These are phyloP conservation scores for Nesoenas mayeri DNA, from an alignment of 2,113 vertebrate genomes.

Conservation along the genomic window DNA sequence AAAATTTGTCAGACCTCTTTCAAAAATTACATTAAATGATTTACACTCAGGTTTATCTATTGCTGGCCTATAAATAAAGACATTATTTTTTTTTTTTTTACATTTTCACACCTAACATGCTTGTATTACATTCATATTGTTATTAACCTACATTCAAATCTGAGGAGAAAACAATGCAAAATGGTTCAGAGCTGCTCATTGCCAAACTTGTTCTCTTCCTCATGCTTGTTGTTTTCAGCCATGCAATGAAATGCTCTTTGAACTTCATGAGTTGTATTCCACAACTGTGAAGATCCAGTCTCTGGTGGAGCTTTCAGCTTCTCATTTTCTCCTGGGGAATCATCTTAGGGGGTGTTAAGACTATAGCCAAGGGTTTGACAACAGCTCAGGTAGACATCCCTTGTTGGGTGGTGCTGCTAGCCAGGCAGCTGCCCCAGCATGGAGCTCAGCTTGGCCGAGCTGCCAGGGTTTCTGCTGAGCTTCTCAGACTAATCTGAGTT, in stretches of 20 bases:
- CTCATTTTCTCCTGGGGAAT: rapidly evolving
- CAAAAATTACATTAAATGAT: neutral
- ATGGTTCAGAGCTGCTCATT: neutral
- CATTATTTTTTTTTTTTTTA: rapidly evolving
- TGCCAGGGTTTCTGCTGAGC: neutral
- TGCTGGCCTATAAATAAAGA: neutral
- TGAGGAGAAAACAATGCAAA: neutral
- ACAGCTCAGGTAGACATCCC: neutral
- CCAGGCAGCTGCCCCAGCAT: neutral
- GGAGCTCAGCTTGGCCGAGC: neutral
- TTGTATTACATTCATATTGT: neutral
- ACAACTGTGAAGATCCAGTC: neutral
- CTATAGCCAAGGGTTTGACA: neutral
- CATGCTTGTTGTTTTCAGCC: rapidly evolving
- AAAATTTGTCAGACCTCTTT: neutral
- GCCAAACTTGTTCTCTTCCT: neutral
- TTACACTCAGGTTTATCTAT: neutral
- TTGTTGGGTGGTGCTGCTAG: neutral
- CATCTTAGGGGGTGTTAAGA: neutral
- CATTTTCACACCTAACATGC: neutral
- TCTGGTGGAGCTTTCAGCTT: neutral
- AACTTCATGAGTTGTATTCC: neutral
- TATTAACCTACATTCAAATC: neutral
- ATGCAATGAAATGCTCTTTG: neutral
- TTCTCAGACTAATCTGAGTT: neutral